Evolutionary conservation across 2,888 invertebrate species (phyloP).

Genomic region (Monochamus alternatus): DNA sequence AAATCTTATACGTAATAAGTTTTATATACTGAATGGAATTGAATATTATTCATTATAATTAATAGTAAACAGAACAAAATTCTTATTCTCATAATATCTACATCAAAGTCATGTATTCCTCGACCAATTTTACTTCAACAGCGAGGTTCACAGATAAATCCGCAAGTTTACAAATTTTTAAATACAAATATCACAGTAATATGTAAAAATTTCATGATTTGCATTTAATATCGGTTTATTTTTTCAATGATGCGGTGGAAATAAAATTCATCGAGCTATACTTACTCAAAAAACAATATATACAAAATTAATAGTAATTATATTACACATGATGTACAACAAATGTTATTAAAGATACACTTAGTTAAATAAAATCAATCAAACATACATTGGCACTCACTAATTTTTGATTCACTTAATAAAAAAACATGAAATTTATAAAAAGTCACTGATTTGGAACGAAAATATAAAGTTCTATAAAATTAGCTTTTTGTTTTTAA

Average conservation of each 20-base stretch:
- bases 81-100: no score
- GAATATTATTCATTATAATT: constrained; percentile 12
- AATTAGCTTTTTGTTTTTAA: not conserved
- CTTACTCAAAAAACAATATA: not conserved
- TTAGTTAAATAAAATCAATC: not conserved
- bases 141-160: no score
- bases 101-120: no score
- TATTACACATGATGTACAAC: constrained; percentile 1
- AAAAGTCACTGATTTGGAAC: constrained; percentile 1
- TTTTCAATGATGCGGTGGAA: no score
- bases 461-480: not conserved
- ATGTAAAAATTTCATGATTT: no score
- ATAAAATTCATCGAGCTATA: no score
- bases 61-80: not conserved
- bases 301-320: not conserved
- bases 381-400: constrained; percentile 24
- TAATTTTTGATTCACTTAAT: constrained; percentile 9
- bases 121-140: no score
- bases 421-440: constrained; percentile 23
- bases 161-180: no score
- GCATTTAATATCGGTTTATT: no score
- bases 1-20: constrained; percentile 29
- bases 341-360: constrained; percentile 1
- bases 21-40: constrained; percentile 19
- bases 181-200: no score